Percentiles rank a stretch among this genome's conserved stretches.
These are phyloP conservation scores for Alces alces DNA, from an alignment of 2,113 vertebrate species.

Conservation along the genomic window DNA sequence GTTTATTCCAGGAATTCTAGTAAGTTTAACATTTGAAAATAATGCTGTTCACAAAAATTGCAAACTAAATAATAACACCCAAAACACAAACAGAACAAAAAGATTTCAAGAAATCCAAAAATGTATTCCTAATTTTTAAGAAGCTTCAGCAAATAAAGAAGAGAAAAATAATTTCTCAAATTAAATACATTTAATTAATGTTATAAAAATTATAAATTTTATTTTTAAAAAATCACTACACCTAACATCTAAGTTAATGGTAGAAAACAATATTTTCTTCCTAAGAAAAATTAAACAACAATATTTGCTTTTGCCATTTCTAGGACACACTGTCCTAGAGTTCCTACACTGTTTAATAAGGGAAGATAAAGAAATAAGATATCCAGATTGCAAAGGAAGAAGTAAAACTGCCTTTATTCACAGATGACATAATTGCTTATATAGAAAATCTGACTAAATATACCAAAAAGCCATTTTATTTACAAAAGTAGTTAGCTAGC, in stretches of 20 bases:
- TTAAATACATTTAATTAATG: neutral
- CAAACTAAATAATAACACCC: neutral
- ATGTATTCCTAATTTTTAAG: neutral
- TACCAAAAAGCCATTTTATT: neutral
- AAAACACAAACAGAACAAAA: neutral
- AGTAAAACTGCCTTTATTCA: neutral
- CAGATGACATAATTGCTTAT: neutral
- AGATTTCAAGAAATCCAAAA: neutral
- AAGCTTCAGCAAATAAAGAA: neutral
- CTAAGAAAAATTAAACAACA: neutral
- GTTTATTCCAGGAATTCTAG: neutral
- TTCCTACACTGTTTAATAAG: neutral
- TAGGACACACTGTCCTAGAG: neutral
- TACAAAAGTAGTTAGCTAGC: neutral
- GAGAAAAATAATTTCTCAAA: neutral
- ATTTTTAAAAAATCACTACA: neutral
- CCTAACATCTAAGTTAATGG: neutral
- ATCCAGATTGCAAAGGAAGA: neutral
- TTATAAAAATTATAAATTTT: neutral
- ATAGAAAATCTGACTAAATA: neutral
- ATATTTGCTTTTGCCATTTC: neutral
- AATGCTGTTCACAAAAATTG: neutral
- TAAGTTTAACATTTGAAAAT: neutral
- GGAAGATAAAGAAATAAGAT: neutral
- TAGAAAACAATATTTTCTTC: neutral